Percentiles rank a stretch among this genome's conserved stretches.
These are phyloP conservation scores for Adineta ricciae DNA, from an alignment of 2,888 invertebrate genomes.

Conservation along the genomic window DNA sequence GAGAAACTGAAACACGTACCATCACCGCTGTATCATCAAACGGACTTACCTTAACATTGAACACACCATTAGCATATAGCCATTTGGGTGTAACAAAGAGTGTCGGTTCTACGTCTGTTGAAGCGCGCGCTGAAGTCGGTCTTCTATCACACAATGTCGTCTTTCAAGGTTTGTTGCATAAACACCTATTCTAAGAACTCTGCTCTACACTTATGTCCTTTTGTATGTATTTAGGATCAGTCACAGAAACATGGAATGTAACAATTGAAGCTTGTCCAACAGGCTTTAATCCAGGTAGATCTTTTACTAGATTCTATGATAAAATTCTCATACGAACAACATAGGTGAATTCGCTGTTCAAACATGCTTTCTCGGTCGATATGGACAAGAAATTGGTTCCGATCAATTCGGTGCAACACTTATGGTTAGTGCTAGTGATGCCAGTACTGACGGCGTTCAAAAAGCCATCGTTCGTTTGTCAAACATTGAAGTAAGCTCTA, in stretches of 20 bases:
- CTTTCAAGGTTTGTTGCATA: conserved; percentile 37
- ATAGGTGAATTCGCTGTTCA: conserved; percentile 42
- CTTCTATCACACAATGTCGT: conserved; percentile 43
- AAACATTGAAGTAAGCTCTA: conserved; percentile 26
- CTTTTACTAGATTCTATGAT: no score
- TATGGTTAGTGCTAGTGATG: conserved; percentile 35
- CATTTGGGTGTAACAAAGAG: conserved; percentile 40
- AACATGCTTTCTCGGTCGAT: conserved; percentile 45
- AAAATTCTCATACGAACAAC: no score
- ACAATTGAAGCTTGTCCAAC: conserved; percentile 42
- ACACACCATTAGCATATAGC: conserved; percentile 37
- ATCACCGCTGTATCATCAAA: conserved; percentile 39
- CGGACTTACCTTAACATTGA: conserved; percentile 40
- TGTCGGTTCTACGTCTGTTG: conserved; percentile 35
- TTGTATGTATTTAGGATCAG: conserved; percentile 35
- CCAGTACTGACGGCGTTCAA: background rate
- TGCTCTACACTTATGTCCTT: no score
- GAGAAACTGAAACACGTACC: conserved; percentile 41
- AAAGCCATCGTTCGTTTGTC: conserved; percentile 20
- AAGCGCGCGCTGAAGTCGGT: conserved; percentile 44
- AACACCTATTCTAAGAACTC: background rate
- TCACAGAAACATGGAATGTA: conserved; percentile 41
- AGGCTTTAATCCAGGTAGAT: conserved; percentile 42
- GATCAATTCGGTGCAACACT: conserved; percentile 45
- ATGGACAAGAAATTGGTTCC: conserved; percentile 45